Evolutionary conservation across 2,113 vertebrate species (phyloP).

Genomic region (Laterallus jamaicensis): DNA sequence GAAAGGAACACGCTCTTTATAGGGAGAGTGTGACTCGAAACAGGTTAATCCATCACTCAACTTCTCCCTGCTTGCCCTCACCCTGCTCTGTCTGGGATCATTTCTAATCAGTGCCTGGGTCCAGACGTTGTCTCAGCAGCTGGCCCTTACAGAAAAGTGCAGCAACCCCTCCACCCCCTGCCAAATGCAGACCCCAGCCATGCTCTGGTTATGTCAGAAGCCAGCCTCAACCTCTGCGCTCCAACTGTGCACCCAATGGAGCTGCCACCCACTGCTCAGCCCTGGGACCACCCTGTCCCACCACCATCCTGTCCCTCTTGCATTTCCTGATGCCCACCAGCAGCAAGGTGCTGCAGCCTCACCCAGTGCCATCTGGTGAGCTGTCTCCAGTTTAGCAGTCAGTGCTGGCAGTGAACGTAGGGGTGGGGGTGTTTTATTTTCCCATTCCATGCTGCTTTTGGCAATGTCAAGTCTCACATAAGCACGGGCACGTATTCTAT

Average conservation of each 20-base stretch:
- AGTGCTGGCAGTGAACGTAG: neutral
- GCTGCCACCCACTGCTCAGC: accelerated
- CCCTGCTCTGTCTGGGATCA: neutral
- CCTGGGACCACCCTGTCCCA: neutral
- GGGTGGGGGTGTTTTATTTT: neutral
- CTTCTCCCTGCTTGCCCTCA: neutral
- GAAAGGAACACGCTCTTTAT: neutral
- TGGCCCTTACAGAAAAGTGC: neutral
- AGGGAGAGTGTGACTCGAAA: neutral
- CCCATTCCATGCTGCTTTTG: neutral
- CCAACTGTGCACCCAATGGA: neutral
- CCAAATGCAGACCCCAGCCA: neutral
- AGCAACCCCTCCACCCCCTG: neutral
- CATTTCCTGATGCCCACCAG: neutral
- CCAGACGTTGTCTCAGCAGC: conserved; percentile 35
- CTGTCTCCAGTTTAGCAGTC: neutral
- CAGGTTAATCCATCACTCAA: conserved; percentile 12
- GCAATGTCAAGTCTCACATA: neutral
- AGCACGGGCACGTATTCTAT: neutral
- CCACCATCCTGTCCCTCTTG: neutral
- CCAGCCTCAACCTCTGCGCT: neutral
- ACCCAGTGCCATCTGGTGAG: neutral
- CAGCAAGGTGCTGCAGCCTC: neutral
- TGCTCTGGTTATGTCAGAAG: neutral
- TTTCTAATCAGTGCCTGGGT: conserved; percentile 29